Conservation (phyloP, 1,140 invertebrate genomes). For the fruit fly (Drosophila melanogaster) region DNA sequence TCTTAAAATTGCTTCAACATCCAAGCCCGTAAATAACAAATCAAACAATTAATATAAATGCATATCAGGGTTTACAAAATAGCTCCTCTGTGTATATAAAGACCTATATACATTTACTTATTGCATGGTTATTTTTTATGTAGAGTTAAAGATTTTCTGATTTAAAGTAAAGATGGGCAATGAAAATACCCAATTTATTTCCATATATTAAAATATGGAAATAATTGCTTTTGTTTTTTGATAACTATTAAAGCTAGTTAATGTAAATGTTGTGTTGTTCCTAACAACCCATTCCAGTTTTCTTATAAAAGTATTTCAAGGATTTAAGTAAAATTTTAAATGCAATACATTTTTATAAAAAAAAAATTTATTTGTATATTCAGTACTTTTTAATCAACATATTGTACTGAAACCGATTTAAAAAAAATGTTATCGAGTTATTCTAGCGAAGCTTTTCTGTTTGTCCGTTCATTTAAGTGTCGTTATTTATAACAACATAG, state of each 20-base stretch:
- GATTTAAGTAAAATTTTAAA: no score
- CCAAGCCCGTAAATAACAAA: constrained; percentile 59
- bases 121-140: constrained; percentile 9
- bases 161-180: not conserved
- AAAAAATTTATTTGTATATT: no score
- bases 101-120: constrained; percentile 3
- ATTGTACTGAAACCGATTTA: no score
- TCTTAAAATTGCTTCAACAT: constrained; percentile 17
- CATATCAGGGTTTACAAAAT: constrained; percentile 35
- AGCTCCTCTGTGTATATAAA: constrained; percentile 1
- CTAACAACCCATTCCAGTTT: not conserved
- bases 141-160: not conserved
- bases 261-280: not conserved
- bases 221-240: not conserved
- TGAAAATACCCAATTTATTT: no score
- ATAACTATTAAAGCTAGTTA: not conserved
- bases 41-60: constrained; percentile 18
- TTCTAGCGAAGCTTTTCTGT: no score
- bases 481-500: no score
- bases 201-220: no score
- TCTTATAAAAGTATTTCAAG: not conserved
- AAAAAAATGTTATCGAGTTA: no score
- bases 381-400: no score
- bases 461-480: no score
- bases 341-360: no score